Conservation (phyloP, 2,797 vertebrate genomes). For the Cyclura pinguis region DNA sequence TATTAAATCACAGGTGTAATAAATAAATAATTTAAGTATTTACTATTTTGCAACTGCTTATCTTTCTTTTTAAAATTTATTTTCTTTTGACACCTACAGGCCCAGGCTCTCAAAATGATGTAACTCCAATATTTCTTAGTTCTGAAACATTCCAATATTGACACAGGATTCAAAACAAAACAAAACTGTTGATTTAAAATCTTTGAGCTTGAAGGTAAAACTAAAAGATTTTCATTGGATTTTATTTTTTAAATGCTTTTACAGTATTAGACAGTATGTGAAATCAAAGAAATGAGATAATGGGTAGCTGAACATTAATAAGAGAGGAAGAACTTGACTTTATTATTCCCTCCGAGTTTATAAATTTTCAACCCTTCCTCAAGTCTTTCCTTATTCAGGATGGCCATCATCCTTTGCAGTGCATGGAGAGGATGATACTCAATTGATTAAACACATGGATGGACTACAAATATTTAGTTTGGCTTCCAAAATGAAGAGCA, state of each 20-base stretch:
- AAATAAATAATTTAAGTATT: not conserved
- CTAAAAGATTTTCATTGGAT: not conserved
- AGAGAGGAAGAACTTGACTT: too few species aligned
- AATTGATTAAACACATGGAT: not conserved
- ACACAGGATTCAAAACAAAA: not conserved
- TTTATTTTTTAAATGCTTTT: not conserved
- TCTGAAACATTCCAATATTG: not conserved
- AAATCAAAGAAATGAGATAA: not conserved
- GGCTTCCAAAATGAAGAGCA: not conserved
- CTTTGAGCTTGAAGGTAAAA: not conserved
- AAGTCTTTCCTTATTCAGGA: not conserved
- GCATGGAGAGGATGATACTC: not conserved
- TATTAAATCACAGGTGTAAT: not conserved
- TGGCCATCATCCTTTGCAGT: too few species aligned
- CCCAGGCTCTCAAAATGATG: not conserved
- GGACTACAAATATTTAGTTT: not conserved
- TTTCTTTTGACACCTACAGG: not conserved
- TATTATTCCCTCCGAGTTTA: not conserved
- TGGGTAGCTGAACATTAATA: not conserved
- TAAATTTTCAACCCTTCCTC: not conserved
- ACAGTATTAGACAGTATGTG: not conserved
- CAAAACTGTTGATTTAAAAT: not conserved
- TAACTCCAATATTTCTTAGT: not conserved
- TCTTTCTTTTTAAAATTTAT: not conserved
- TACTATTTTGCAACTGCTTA: not conserved